Evolutionary conservation across 1,140 invertebrate species (phyloP).

Genomic region (Mamestra configurata): DNA sequence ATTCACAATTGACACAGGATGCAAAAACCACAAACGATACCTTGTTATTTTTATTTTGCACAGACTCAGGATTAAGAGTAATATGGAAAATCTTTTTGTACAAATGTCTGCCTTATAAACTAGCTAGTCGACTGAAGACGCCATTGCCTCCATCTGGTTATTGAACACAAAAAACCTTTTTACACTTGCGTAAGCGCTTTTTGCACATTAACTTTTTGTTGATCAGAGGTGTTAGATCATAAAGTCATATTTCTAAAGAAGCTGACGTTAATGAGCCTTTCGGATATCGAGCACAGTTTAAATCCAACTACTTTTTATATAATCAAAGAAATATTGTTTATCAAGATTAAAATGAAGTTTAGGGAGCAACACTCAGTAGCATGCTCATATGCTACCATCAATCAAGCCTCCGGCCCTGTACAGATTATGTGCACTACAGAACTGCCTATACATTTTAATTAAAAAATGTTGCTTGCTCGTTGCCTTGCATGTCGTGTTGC

Average conservation of each 20-base stretch:
- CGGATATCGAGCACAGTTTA: slow-evolving; percentile 4
- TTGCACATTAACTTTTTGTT: background rate
- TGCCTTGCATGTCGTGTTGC: background rate
- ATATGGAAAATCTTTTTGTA: too few relatives aligned
- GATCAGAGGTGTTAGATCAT: background rate
- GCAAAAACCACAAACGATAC: too few relatives aligned
- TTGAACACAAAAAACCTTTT: background rate
- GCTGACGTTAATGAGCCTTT: background rate
- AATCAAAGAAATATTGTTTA: background rate
- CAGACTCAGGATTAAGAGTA: too few relatives aligned
- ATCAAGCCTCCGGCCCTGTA: background rate
- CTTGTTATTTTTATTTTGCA: too few relatives aligned
- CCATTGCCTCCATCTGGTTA: background rate
- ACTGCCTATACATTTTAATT: too few relatives aligned
- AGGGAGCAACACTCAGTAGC: background rate
- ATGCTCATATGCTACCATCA: background rate
- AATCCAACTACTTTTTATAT: background rate
- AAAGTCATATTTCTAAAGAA: background rate
- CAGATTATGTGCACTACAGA: background rate
- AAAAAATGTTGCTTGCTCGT: too few relatives aligned
- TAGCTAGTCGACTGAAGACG: background rate
- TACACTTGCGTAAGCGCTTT: background rate
- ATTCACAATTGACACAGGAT: background rate
- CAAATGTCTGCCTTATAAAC: too few relatives aligned
- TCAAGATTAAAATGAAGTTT: background rate